Base-by-base conservation (phyloP, 2,113 vertebrate genomes). In the Oncorhynchus masou region DNA sequence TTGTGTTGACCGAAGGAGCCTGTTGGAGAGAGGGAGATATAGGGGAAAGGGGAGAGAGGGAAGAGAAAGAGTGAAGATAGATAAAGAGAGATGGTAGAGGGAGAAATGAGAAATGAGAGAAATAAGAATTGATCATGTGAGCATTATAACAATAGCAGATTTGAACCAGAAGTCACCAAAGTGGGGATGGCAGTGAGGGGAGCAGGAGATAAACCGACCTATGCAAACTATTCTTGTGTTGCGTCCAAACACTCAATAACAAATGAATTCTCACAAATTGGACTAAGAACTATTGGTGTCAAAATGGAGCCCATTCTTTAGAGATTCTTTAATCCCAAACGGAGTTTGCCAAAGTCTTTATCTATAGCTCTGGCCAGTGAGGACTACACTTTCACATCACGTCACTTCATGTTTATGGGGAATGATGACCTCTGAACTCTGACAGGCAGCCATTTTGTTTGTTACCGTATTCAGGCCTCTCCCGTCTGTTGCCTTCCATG, bases 401-500 rank as follows among this genome's bases (percentile, higher is more conserved):
- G 39, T 24, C 81, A 87, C 19, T 11, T 85, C 74, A 88, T 91
- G 79, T 80, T 59, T 60, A 86, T 84, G 88, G 71, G 74, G 16
- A 16, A 54, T 54, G 51, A 85, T 83, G 83, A 75, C 31, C 71
- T 83, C 74, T 70, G 71, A 83, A 51, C 45, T 81, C 75, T 64
- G 77, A 72, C 80, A 79, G 77, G 49, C 74, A 81, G 89, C 77
- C 84, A 87, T 85, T 68, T 84, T 91, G 88, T 93, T 93, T 91
- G 88, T 93, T 93, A 93, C 93, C 94, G 86, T 92, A 94, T 91
- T 95, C 94, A 64, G 85, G 91, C 71, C 91, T 89, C 84, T 93
- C 92, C 59, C 86, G 92, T 90, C 94, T 93, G 93, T 95, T 96
- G 89, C 95, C 94, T 88, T 95, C 94, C 85, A 92, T 89, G 89